Base-by-base conservation (phyloP, 2,797 vertebrate genomes). In the Molossus molossus region DNA sequence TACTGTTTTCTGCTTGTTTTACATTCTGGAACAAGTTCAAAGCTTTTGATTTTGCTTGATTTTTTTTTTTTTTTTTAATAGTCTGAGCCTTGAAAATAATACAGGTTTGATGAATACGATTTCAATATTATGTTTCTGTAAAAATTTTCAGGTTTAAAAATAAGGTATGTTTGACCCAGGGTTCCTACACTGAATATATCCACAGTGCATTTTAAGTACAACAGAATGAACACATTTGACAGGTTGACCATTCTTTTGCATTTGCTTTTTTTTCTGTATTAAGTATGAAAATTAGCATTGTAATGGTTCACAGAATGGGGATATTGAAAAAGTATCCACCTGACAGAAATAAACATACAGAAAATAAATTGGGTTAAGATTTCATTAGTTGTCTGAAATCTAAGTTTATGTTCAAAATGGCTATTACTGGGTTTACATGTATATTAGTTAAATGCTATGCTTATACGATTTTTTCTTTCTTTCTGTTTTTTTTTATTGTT, bases 21-120 rank as follows among this genome's bases (percentile, higher is more conserved):
- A 98, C 95, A 91, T 98, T 98, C 97, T 98, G 96, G 96, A 98
- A 96, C 93, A 96, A 97, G 91, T 98, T 98, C 98, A 98, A 96
- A 92, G 96, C 98, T 98, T 98, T 97, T 96, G 95, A 95, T 93
- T 98, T 98, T 1, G 0, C 90, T 98, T 97, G 83, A 96, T 96
- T 97, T 94, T 97, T 97, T 97, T 94, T 97, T 97, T 97, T 96
- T 97, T 96, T 96, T 97, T 98, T 95, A 95, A 94, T 79, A 98
- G 86, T 95, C 97, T 97, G 95, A 97, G 96, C 92, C 96, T 97
- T 98, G 96, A 98, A 98, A 98, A 97, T 97, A 98, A 97, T 98
- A 95, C 92, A 97, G 91, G 90, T 98, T 95, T 98, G 97, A 97
- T 98, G 96, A 98, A 98, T 96, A 94, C 67, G 80, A 98, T 98